phyloP scores from a whole-genome alignment of 2,113 vertebrate species.

The Oryzias javanicus region DNA sequence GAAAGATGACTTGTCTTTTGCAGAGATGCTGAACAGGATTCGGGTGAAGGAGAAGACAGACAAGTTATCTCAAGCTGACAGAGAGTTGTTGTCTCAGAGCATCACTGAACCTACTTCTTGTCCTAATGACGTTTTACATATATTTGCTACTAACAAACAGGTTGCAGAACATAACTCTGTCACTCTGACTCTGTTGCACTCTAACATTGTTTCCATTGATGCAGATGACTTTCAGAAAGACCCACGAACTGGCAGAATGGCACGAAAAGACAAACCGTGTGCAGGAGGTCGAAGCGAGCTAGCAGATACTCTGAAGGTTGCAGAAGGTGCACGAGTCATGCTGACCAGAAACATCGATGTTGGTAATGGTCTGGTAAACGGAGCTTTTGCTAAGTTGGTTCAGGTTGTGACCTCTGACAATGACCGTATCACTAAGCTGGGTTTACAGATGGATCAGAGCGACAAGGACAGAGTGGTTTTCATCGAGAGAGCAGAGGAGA shows the following conservation, averaged over 20 bases:
- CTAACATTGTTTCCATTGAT: too few species aligned
- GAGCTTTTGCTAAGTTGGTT: too few species aligned
- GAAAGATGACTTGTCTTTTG: conserved; percentile 44
- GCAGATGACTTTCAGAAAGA: too few species aligned
- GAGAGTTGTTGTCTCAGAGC: neutral
- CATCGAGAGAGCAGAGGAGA: conserved; percentile 4
- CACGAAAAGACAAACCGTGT: too few species aligned
- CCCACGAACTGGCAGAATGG: too few species aligned
- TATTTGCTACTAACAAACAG: neutral
- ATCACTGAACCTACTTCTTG: neutral
- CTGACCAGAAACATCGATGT: too few species aligned
- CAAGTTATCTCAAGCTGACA: neutral
- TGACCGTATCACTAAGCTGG: neutral
- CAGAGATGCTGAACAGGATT: conserved; percentile 45
- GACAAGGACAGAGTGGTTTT: neutral
- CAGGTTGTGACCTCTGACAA: too few species aligned
- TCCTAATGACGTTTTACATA: neutral
- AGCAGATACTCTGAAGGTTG: too few species aligned
- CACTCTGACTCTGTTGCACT: neutral
- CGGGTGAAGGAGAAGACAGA: conserved; percentile 23
- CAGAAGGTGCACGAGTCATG: too few species aligned
- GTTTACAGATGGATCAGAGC: neutral
- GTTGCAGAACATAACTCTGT: neutral
- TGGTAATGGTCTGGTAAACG: too few species aligned
- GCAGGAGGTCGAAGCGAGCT: too few species aligned